Evolutionary conservation across 2,888 invertebrate species (phyloP).

Genomic region (Cryptocephalus moraei): DNA sequence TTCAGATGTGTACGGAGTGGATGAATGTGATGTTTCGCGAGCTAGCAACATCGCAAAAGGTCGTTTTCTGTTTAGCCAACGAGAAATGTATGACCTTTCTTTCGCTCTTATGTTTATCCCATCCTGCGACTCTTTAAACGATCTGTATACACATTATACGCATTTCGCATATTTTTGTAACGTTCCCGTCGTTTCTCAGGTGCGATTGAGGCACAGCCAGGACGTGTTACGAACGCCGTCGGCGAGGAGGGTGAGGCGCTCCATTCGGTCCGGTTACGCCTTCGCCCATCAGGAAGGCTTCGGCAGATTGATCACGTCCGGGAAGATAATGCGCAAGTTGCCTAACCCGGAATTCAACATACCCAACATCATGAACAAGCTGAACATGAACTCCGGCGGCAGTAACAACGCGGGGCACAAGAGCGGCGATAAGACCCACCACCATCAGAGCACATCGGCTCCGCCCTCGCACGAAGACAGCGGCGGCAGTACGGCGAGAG

Average conservation of each 20-base stretch:
- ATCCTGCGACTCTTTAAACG: too few relatives aligned
- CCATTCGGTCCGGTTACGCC: conserved; percentile 93
- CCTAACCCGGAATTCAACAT: conserved; percentile 71
- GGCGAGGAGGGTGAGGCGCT: conserved; percentile 71
- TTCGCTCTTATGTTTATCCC: too few relatives aligned
- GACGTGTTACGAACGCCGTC: conserved; percentile 78
- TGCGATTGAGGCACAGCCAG: conserved; percentile 59
- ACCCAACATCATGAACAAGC: conserved; percentile 42
- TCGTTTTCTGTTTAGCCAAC: too few relatives aligned
- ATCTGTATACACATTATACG: too few relatives aligned
- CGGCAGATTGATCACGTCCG: conserved; percentile 92
- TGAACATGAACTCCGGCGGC: conserved; percentile 31
- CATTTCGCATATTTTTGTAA: too few relatives aligned
- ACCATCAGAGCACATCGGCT: background rate
- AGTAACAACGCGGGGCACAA: conserved; percentile 10
- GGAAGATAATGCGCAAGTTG: conserved; percentile 86
- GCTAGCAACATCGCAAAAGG: too few relatives aligned
- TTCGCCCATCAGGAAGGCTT: conserved; percentile 98
- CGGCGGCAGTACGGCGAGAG: conserved; percentile 36
- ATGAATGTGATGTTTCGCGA: too few relatives aligned
- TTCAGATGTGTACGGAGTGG: too few relatives aligned
- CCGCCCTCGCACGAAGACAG: conserved; percentile 5
- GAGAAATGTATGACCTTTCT: too few relatives aligned
- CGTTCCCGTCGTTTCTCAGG: conserved; percentile 10
- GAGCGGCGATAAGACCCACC: conserved; percentile 3